Evolutionary conservation across 2,113 vertebrate species (phyloP).

Genomic region (Crypturellus undulatus): DNA sequence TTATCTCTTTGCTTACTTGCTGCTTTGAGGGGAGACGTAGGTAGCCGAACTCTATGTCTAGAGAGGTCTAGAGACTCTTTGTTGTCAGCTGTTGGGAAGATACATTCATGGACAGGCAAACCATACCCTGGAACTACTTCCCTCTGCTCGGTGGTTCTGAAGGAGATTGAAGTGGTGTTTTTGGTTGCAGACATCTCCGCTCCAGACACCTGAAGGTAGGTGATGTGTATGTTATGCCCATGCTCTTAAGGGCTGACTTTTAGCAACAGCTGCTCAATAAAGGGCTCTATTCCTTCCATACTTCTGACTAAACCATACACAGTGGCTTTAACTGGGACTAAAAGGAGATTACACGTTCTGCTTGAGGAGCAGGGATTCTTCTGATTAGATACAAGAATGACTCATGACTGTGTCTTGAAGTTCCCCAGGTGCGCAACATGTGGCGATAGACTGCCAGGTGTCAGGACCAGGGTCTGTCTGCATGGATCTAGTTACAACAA

Average conservation of each 20-base stretch:
- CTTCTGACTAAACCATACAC: background rate
- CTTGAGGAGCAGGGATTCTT: background rate
- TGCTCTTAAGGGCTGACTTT: background rate
- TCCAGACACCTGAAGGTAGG: too few relatives aligned
- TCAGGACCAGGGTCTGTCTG: background rate
- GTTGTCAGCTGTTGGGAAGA: too few relatives aligned
- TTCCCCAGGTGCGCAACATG: background rate
- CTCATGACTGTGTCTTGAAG: background rate
- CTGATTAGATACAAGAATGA: background rate
- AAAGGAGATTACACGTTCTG: background rate
- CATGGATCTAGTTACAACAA: background rate
- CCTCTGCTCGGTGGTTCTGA: too few relatives aligned
- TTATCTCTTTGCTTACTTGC: background rate
- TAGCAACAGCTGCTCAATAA: background rate
- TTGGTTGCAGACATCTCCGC: too few relatives aligned
- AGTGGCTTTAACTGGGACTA: background rate
- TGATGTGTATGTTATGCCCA: background rate
- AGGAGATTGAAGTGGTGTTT: too few relatives aligned
- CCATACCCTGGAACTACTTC: too few relatives aligned
- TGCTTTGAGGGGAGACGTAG: background rate
- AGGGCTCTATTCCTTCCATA: background rate
- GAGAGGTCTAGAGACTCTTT: too few relatives aligned
- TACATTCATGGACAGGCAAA: too few relatives aligned
- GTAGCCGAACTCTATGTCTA: too few relatives aligned
- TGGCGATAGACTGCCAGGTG: background rate